Evolutionary conservation across 2,888 invertebrate species (phyloP), one percentile per base, ranked within the genome.

Genomic region (Punctoribates punctum): DNA sequence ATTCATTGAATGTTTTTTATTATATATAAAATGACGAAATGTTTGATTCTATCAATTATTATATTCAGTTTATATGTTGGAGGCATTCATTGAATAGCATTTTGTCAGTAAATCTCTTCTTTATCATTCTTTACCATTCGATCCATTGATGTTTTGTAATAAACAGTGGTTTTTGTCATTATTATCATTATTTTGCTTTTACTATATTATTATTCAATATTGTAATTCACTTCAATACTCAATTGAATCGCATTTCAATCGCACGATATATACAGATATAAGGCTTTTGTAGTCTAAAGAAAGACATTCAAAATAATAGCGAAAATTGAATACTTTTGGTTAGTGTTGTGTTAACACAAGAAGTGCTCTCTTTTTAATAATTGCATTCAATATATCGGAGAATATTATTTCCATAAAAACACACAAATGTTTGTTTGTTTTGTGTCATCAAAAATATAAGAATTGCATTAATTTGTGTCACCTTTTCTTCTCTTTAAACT

Each of bases 141-240:
- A 73, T 46, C 54, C 73, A 54, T 57, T 73, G 73, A 57, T 54
- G 73, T 73, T 42, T 23, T n/a, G 23, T 20, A 38, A 25, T 25
- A 57, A 54, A 57, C 73, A 57, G 54, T 73, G 73, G 73, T 73
- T 73, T 46, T 51, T 73, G 20, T 51, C 54, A 57, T 51, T 51
- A 57, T 54, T 57, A 27, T 73, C 34, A 54, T 51, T 73, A 51
- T 73, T 73, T 73, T 25, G 17, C 29, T 73, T 57, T 73, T 38
- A 13, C 25, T 73, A 48, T 73, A 57, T 54, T 73, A 73, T 73
- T 73, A 57, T 73, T 27, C 42, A 73, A 42, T 72, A 72, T 72
- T 48, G 25, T 72, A 34, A 72, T 51, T 25, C 42, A 72, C 38
- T 42, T 29, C 57, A 73, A 54, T 73, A 51, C 23, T 57, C 73